Percentiles rank a stretch among this genome's conserved stretches.
These are phyloP conservation scores for Trichogramma pretiosum DNA, from an alignment of 1,140 invertebrate species.

Conservation along the genomic window DNA sequence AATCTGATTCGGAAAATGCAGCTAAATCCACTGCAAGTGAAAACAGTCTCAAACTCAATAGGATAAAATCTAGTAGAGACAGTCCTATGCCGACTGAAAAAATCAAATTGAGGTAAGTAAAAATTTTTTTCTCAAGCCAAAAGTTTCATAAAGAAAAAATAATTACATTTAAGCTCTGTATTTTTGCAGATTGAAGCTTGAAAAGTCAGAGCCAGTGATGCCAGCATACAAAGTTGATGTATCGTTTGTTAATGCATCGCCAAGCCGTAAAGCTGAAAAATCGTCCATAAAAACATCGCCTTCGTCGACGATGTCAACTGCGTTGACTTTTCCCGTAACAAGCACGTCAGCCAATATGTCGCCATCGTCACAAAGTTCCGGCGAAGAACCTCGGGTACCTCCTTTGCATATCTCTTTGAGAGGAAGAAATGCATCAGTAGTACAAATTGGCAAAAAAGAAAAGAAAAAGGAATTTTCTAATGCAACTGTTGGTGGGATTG, in stretches of 20 bases:
- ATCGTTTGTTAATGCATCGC: slow-evolving; percentile 56
- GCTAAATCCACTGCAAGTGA: slow-evolving; percentile 50
- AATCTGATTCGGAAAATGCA: slow-evolving; percentile 56
- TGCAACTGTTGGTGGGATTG: too few relatives aligned
- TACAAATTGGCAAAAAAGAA: slow-evolving; percentile 71
- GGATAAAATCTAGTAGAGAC: slow-evolving; percentile 37
- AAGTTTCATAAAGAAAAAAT: background rate
- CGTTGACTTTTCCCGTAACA: background rate
- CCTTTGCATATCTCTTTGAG: slow-evolving; percentile 81
- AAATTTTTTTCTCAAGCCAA: background rate
- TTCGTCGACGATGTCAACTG: slow-evolving; percentile 6
- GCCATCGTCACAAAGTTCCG: slow-evolving; percentile 23
- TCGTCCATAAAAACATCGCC: slow-evolving; percentile 35
- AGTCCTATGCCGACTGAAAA: slow-evolving; percentile 58
- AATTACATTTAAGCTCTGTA: background rate
- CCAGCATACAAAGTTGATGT: slow-evolving; percentile 74
- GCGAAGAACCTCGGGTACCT: slow-evolving; percentile 71
- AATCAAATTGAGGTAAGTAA: slow-evolving; percentile 59
- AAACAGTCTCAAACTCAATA: slow-evolving; percentile 42
- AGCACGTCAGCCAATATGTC: slow-evolving; percentile 18
- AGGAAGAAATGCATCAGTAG: slow-evolving; percentile 78
- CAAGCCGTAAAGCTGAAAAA: slow-evolving; percentile 45
- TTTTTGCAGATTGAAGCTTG: slow-evolving; percentile 57
- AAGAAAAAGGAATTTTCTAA: slow-evolving; percentile 43
- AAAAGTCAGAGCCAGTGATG: slow-evolving; percentile 68